These are phyloP conservation scores for Stenchaetothrips biformis DNA, from an alignment of 2,888 invertebrate species.

Conservation along the genomic window DNA sequence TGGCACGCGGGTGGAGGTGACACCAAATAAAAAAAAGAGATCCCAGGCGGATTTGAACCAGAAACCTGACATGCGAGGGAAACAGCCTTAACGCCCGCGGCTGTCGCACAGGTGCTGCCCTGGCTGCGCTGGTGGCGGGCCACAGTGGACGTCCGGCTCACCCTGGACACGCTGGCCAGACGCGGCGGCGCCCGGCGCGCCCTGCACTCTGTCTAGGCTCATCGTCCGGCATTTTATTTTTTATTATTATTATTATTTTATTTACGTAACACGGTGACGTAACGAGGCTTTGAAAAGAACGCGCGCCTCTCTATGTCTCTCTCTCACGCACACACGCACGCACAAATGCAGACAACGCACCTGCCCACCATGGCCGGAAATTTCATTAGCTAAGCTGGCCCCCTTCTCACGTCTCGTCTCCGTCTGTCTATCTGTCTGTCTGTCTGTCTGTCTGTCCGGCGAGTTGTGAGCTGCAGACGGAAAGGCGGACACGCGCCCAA, in stretches of 20 bases:
- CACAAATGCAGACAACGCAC: not conserved
- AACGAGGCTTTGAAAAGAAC: too few relatives aligned
- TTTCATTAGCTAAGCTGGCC: not conserved
- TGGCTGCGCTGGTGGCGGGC: conserved; percentile 16
- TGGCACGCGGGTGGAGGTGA: too few relatives aligned
- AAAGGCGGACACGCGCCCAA: too few relatives aligned
- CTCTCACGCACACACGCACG: not conserved
- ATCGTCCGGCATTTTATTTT: too few relatives aligned
- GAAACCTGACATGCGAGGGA: not conserved
- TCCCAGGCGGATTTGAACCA: not conserved
- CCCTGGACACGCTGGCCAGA: not conserved
- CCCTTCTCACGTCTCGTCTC: too few relatives aligned
- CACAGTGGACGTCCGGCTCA: not conserved
- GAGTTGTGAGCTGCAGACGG: too few relatives aligned
- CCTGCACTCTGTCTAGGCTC: not conserved
- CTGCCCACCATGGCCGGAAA: not conserved
- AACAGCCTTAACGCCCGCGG: not conserved
- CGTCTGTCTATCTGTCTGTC: too few relatives aligned
- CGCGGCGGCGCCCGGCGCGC: not conserved
- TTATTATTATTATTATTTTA: too few relatives aligned
- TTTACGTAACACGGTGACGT: too few relatives aligned
- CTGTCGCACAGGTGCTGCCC: not conserved
- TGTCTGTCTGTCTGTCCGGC: too few relatives aligned
- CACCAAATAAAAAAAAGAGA: too few relatives aligned
- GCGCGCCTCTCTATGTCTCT: too few relatives aligned